These are phyloP conservation scores for Dromius quadrimaculatus DNA, from an alignment of 2,888 invertebrate species.

Conservation along the genomic window DNA sequence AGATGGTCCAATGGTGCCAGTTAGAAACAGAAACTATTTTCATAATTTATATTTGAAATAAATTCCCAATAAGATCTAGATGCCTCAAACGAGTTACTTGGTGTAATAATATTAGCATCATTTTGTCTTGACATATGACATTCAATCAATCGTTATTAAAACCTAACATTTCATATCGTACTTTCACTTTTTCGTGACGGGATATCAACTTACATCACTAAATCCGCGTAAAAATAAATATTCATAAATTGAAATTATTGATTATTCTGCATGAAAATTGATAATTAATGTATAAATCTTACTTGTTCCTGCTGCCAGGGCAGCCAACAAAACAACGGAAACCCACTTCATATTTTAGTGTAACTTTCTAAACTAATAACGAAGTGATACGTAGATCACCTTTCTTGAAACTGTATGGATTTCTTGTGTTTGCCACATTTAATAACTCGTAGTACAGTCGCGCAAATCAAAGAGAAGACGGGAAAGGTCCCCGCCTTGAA, in stretches of 20 bases:
- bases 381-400: conserved; percentile 61
- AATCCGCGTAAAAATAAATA: too few species aligned
- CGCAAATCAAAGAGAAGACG: conserved; percentile 43
- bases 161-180: background rate
- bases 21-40: too few species aligned
- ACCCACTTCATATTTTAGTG: conserved; percentile 57
- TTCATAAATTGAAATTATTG: too few species aligned
- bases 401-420: conserved; percentile 60
- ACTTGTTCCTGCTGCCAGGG: conserved; percentile 58
- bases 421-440: conserved; percentile 60
- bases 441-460: conserved; percentile 60
- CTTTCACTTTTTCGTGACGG: conserved; percentile 21
- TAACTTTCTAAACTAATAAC: conserved; percentile 52
- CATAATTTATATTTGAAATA: too few species aligned
- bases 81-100: too few species aligned
- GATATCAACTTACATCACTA: conserved; percentile 18
- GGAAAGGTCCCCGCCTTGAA: background rate
- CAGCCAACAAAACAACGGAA: conserved; percentile 55
- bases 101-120: too few species aligned
- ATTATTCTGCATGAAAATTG: too few species aligned
- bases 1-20: too few species aligned
- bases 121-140: background rate
- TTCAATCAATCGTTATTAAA: conserved; percentile 12
- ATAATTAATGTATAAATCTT: conserved; percentile 56
- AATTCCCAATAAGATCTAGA: too few species aligned